Evolutionary conservation across 2,888 invertebrate species (phyloP), one percentile per base, ranked within the genome.

Genomic region (Bimastos eiseni): DNA sequence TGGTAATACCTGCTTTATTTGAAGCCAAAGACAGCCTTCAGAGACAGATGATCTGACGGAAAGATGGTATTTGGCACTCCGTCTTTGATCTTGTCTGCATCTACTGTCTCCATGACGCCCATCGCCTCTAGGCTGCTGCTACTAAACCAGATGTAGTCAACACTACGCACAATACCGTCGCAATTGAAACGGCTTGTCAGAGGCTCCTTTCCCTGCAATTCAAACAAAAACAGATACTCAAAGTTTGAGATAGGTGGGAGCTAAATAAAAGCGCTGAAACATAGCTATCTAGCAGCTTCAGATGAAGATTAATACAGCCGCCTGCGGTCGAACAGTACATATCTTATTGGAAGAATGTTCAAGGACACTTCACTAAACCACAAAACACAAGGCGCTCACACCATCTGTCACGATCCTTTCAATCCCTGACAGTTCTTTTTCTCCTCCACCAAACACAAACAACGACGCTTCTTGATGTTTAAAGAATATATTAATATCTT

Each of bases 21-120:
- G 91, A 94, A 94, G 90, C 93, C 92, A 44, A 94, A 92, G 55
- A 92, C 92, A 49, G 94, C 93, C 91, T 94, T 94, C 89, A 94
- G 90, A 34, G 94, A 94, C 83, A 95, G 92, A 91, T 95, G 95
- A 92, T 95, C 95, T n/a, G 94, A 95, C 83, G 95, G 94, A 92
- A 94, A 94, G 91, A 92, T 92, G 34, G 90, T 88, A 91, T 93
- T 93, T 21, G 95, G 95, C 89, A 94, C 93, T 19, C 94, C 93
- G 36, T 83, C 37, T 88, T 88, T 34, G 33, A 92, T 70, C n/a
- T 37, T 36, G n/a, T 44, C 49, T 41, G 84, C 36, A 36, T 84
- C 70, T 37, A 93, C 90, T 5, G 93, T 92, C 91, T 93, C 92
- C 41, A 93, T 92, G 19, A 94, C 94, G 19, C 94, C 94, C 13